These are phyloP conservation scores for Imbricaverruca yamaguchii DNA, from an alignment of 2,888 invertebrate genomes.

Conservation along the genomic window DNA sequence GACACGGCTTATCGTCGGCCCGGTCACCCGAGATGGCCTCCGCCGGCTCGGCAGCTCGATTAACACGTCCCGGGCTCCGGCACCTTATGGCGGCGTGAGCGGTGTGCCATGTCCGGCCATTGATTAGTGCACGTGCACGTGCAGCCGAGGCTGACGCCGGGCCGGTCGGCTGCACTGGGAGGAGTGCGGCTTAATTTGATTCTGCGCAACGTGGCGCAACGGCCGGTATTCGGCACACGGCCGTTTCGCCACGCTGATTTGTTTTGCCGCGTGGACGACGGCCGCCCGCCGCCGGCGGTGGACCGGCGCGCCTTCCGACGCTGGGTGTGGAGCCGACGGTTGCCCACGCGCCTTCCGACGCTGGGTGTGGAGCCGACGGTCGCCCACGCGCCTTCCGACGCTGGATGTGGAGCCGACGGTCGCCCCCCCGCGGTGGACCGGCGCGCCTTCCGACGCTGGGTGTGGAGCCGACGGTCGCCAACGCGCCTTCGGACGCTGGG, in stretches of 20 bases:
- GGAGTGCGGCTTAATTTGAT: not conserved
- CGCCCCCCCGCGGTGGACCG: too few species aligned
- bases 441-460: too few species aligned
- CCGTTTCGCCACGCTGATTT: not conserved
- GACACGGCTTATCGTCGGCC: too few species aligned
- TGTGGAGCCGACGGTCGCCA: too few species aligned
- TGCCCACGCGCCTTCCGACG: too few species aligned
- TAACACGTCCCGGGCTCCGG: not conserved
- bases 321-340: too few species aligned
- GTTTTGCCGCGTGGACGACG: not conserved
- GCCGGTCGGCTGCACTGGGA: not conserved
- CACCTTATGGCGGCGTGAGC: not conserved
- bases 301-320: not conserved
- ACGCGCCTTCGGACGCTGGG: too few species aligned
- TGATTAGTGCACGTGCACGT: not conserved
- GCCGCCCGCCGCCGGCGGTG: not conserved
- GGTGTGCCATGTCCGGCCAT: not conserved
- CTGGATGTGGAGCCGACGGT: too few species aligned
- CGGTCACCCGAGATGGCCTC: too few species aligned
- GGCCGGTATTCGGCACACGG: not conserved
- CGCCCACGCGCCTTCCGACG: too few species aligned
- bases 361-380: too few species aligned
- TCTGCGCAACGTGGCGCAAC: constrained; percentile 1
- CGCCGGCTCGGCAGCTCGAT: not conserved
- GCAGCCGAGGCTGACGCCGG: not conserved